Conservation (phyloP, 2,888 invertebrate species). For the Drosophila flavopinicola region DNA sequence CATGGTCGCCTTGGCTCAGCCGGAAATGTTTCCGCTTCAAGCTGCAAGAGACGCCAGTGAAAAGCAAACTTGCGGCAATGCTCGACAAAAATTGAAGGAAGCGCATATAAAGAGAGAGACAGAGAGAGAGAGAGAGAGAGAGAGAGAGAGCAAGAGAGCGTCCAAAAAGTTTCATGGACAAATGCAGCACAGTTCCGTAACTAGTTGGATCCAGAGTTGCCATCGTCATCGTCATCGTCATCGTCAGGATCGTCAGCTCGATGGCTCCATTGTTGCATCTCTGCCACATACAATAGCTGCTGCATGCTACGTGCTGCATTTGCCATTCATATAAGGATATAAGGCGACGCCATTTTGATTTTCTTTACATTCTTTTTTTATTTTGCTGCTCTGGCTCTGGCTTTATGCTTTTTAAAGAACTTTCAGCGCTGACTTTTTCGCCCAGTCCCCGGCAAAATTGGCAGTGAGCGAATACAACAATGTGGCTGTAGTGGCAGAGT, state of each 20-base stretch:
- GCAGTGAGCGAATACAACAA: constrained; percentile 1
- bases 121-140: too few relatives aligned
- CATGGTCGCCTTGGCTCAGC: constrained; percentile 33
- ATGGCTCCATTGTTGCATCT: constrained; percentile 22
- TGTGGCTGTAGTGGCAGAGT: neutral
- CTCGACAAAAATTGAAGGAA: constrained; percentile 38
- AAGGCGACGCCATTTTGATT: constrained; percentile 63
- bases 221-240: constrained; percentile 7
- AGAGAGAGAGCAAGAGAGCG: too few relatives aligned
- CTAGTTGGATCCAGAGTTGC: constrained; percentile 35
- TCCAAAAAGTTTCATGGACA: constrained; percentile 25
- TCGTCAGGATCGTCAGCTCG: neutral
- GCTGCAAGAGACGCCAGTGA: constrained; percentile 24
- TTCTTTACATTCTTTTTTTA: constrained; percentile 9
- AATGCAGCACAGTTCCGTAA: constrained; percentile 23
- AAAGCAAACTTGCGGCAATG: constrained; percentile 42
- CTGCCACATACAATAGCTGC: constrained; percentile 12
- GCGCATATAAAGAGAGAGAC: too few relatives aligned
- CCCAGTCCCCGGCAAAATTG: constrained; percentile 1
- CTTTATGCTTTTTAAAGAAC: constrained; percentile 23
- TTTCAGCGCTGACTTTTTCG: constrained; percentile 38
- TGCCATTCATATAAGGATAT: constrained; percentile 55
- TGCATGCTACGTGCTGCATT: constrained; percentile 54
- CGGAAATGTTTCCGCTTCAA: constrained; percentile 66
- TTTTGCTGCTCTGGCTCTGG: constrained; percentile 2